Percentiles rank a stretch among this genome's conserved stretches.
These are phyloP conservation scores for Thripadectes ignobilis DNA, from an alignment of 2,797 vertebrate species.

Conservation along the genomic window DNA sequence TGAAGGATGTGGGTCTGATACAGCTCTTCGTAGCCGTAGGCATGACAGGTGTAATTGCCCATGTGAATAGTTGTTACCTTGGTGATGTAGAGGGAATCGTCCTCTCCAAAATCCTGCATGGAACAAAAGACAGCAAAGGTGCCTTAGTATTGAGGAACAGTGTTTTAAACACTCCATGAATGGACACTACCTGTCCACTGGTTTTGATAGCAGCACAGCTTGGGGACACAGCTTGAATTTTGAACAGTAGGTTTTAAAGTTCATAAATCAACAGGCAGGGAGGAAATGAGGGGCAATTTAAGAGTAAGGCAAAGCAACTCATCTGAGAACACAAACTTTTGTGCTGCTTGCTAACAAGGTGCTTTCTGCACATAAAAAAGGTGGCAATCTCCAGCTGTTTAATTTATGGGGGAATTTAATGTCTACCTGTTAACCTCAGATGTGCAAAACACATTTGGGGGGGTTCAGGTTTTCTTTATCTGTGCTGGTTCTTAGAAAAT, in stretches of 20 bases:
- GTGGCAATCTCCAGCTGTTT: conserved; percentile 22
- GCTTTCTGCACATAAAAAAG: conserved; percentile 5
- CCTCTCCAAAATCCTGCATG: conserved; percentile 94
- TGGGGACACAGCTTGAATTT: neutral
- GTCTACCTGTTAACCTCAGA: conserved; percentile 1
- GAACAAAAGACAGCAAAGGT: conserved; percentile 47
- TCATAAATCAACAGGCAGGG: neutral
- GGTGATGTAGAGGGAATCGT: conserved; percentile 95
- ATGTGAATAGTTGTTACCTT: conserved; percentile 98
- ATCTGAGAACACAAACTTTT: conserved; percentile 26
- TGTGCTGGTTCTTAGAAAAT: neutral
- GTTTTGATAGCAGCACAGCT: neutral
- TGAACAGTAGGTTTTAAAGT: neutral
- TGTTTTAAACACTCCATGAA: neutral
- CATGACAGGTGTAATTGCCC: conserved; percentile 97
- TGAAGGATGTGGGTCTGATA: conserved; percentile 97
- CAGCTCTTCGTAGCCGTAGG: conserved; percentile 92
- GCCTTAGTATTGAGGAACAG: neutral
- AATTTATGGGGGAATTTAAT: conserved; percentile 21
- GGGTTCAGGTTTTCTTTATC: neutral
- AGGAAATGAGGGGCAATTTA: conserved; percentile 7
- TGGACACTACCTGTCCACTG: neutral
- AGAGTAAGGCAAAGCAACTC: neutral
- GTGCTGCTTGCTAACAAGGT: conserved; percentile 34
- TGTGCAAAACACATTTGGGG: neutral